Base-by-base conservation (phyloP, 1,140 invertebrate species). In the Ips typographus region DNA sequence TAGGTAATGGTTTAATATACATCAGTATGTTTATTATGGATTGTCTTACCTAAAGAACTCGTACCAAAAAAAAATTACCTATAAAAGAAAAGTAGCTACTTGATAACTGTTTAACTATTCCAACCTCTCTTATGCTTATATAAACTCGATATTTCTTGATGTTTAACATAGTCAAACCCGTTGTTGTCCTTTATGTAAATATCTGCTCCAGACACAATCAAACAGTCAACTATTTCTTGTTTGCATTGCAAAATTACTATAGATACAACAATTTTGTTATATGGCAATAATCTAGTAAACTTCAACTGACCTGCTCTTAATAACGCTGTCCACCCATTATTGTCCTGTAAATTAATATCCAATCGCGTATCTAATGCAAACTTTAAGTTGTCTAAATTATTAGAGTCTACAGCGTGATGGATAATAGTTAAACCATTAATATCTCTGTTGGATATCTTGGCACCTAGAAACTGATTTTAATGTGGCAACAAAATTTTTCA, bases 321-420 rank as follows among this genome's bases (percentile, higher is more conserved):
- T 7, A 85, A 77, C 5, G 84, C 83, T 4, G 83, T 84, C 84
- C 83, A 85, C 1, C 82, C 82, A 68, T 81, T 80, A 62, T 72
- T 79, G 71, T 86, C 84, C 37, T 69, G 74, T 0, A 73, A 77
- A 6, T 73, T 66, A n/a, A 84, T 67, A 70, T 84, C 77, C 0
- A 81, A 79, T 2, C 80, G 80, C 2, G 74, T 73, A 22, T 80
- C 75, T n/a, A 85, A 62, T 36, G 81, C 74, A 68, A 79, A 78
- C 55, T 76, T 74, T 8, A 85, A 72, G 63, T 78, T 79, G 4
- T 80, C 79, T 57, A 80, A 56, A 63, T 73, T 73, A 71, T 81
- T 73, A 0, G 83, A 82, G 75, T 85, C 83, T 1, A 83, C 83
- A 2, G 84, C 84, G 70, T 82, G 82, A 75, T 86, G 85, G 56